phyloP scores from a whole-genome alignment of 2,113 vertebrate genomes.

The Zosterops lateralis region DNA sequence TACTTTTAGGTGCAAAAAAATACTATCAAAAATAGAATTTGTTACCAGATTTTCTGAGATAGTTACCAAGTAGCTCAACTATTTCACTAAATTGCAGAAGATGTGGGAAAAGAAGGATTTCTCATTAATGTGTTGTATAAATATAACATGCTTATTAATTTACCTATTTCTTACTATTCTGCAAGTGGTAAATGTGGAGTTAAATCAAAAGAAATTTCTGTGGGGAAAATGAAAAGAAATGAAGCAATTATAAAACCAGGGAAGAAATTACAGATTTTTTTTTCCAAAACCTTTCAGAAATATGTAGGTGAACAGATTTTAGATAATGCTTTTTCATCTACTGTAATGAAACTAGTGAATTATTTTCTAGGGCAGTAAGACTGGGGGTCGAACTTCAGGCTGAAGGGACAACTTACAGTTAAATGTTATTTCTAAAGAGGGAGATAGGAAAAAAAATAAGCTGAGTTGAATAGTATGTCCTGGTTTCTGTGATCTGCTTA shows the following conservation, averaged over 20 bases:
- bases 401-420: neutral
- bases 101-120: neutral
- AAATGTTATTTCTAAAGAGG: neutral
- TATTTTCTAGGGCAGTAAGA: neutral
- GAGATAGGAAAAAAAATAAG: neutral
- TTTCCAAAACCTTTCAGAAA: neutral
- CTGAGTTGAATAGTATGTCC: neutral
- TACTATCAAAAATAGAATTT: neutral
- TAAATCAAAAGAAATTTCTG: neutral
- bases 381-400: fast-evolving
- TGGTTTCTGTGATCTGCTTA: neutral
- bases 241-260: neutral
- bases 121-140: neutral
- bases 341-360: neutral
- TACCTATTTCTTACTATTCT: neutral
- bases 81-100: neutral
- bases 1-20: neutral
- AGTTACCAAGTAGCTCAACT: neutral
- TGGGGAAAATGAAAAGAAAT: neutral
- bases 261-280: neutral
- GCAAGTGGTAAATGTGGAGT: neutral
- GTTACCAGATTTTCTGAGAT: neutral
- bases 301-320: neutral
- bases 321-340: neutral
- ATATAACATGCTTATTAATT: neutral